Base-by-base conservation (phyloP, 1,140 invertebrate genomes). In the Goniozus legneri region DNA sequence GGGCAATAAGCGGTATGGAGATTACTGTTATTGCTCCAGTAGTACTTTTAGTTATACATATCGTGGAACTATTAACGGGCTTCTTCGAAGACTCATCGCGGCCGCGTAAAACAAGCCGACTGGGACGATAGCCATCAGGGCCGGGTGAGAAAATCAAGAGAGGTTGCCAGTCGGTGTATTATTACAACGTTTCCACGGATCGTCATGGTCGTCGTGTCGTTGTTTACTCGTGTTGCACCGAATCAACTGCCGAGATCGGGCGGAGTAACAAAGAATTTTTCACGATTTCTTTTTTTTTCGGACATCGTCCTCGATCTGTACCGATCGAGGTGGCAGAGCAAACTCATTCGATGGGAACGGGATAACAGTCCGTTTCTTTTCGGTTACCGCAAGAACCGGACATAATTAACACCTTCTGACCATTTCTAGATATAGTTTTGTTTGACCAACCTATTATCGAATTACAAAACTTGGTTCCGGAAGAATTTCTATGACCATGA, bases 141-240 rank as follows among this genome's bases (percentile, higher is more conserved):
- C n/a, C 41, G 22, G 60, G 54, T 62, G 58, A 64, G 60, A 64
- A 64, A 62, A 60, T 60, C 52, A 50, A 42, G 45, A 48, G 31
- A 41, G 27, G 24, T 37, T 42, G 39, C 32, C 38, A 18, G 32
- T 35, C 34, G 34, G 45, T 44, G 40, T 50, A 35, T 53, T 44
- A 53, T 53, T 53, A 50, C 34, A 50, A 36, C 41, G 21, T 50
- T 53, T 53, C 19, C 52, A 52, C 42, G 21, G 33, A 41, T 54
- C 48, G 43, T 47, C 37, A 51, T 45, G 52, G 51, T 53, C 51
- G 31, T 35, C 32, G 22, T 18, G 37, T 41, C n/a, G 31, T 16
- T 53, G 12, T 22, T 21, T n/a, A n/a, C n/a, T n/a, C 44, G 24
- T 21, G 30, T 50, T 42, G 43, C 37, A 15, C 42, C 35, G n/a